These are phyloP conservation scores for Micrasema minimum DNA, from an alignment of 1,140 invertebrate species.

Conservation along the genomic window DNA sequence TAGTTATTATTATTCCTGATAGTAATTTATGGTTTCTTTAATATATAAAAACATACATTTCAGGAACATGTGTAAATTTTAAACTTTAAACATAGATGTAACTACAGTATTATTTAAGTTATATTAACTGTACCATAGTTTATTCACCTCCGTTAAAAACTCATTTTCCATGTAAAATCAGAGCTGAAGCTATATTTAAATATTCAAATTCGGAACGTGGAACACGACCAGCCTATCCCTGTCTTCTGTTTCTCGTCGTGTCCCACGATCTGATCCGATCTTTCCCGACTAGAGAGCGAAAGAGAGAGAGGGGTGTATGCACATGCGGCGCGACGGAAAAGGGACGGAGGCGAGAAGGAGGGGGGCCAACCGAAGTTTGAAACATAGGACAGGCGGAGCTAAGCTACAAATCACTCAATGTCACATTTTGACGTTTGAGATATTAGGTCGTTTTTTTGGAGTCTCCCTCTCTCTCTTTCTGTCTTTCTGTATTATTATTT, in stretches of 20 bases:
- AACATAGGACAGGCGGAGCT: constrained; percentile 68
- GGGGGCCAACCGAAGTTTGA: constrained; percentile 61
- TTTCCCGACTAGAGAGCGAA: constrained; percentile 36
- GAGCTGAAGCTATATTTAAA: background rate
- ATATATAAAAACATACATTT: no score
- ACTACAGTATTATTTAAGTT: no score
- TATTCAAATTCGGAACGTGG: constrained; percentile 35
- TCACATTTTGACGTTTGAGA: constrained; percentile 69
- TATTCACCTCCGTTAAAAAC: background rate
- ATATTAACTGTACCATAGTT: no score
- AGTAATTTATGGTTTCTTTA: no score
- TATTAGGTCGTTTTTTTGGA: constrained; percentile 68
- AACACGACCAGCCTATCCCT: constrained; percentile 36
- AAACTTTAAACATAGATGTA: no score
- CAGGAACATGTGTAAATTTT: no score
- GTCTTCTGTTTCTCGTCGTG: constrained; percentile 38
- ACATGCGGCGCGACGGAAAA: constrained; percentile 55
- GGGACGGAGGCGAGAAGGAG: constrained; percentile 29
- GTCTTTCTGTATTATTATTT: constrained; percentile 57
- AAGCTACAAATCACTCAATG: constrained; percentile 70
- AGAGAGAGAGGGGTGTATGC: constrained; percentile 33
- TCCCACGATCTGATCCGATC: constrained; percentile 45
- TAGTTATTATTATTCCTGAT: no score
- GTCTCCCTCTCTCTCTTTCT: constrained; percentile 58
- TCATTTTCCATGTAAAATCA: background rate